Base-by-base conservation (phyloP, 2,797 vertebrate genomes). In the Urocyon cinereoargenteus region DNA sequence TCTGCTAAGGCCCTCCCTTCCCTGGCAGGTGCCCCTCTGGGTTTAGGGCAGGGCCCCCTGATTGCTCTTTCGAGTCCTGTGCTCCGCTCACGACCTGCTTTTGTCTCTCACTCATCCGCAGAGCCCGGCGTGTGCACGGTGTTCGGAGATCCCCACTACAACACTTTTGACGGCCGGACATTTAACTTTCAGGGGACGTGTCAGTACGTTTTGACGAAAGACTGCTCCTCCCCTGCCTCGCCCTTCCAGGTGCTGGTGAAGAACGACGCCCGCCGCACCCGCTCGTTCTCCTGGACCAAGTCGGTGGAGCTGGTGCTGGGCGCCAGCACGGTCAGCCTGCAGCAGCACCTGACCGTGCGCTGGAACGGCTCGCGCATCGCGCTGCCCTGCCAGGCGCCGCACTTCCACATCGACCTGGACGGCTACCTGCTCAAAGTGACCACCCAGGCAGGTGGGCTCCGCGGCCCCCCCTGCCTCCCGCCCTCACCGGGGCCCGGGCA, bases 161-260 rank as follows among this genome's bases (percentile, higher is more conserved):
- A 99, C 99, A 99, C 99, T 84, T 99, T 99, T 97, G 99, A 99
- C 57, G 99, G 99, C 95, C 99, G 99, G 98, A 99, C 99, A 96
- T 99, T 99, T 99, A 99, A 99, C 99, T 99, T 99, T 98, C 99
- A 99, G 99, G 99, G 99, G 97, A 99, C 99, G 1, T 99, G 99
- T 99, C 99, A 99, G 98, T 99, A 99, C 70, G 99, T 99, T 83
- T 99, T 99, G 98, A 99, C 99, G 0, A 99, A 99, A 90, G 99
- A 99, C 97, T 99, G 99, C 98, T 99, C 99, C 94, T 98, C 99
- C 92, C 99, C 99, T 90, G 99, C 98, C 98, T 98, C 99, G 0
- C 99, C 99, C 99, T 99, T 99, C 97, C 99, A 99, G 98, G 99
- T 99, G 96, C 98, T 99, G 98, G 99, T 99, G 98, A 99, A 99